Base-by-base conservation (phyloP, 2,113 vertebrate species). In the Psophia crepitans region DNA sequence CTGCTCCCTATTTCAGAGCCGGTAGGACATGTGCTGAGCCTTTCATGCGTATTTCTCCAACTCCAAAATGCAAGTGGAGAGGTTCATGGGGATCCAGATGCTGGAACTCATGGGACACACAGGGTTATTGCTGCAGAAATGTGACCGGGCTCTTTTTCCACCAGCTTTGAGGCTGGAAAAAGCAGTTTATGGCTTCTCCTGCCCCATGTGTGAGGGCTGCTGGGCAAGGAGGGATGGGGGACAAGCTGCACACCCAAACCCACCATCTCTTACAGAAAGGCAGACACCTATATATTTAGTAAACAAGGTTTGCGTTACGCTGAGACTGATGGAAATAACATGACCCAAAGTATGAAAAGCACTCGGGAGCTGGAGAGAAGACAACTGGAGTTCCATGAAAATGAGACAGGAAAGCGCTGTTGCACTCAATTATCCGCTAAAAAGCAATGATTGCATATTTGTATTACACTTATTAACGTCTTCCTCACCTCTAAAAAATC, bases 181-280 rank as follows among this genome's bases (percentile, higher is more conserved):
- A 44, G 5, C 9, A 30, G 9, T 76, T 56, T 6, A 18, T 30
- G 48, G 22, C 27, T 70, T 64, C 35, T 87, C 56, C 49, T 49
- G 32, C 37, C 15, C 1, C 0, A 6, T 15, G 24, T 22, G 56
- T 1, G 1, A 43, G 37, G 43, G 5, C 32, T 46, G 37, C 28
- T 58, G 63, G 26, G 77, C 32, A 49, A 35, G 46, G 27, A 61
- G 8, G 35, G 77, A 12, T 12, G 10, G 14, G 24, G 35, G 18
- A 61, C 26, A 28, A 56, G 30, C 39, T 48, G 41, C n/a, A 23
- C 8, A 0, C 61, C 27, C 9, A 28, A 69, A 69, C 4, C 5
- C 54, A 33, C 2, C 0, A 3, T 23, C 12, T 27, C 41, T 61
- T 14, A 16, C 3, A 69, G 32, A 12, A 56, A 61, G 14, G 27